Evolutionary conservation across 2,888 invertebrate species (phyloP).

Genomic region (Poecilus cupreus): DNA sequence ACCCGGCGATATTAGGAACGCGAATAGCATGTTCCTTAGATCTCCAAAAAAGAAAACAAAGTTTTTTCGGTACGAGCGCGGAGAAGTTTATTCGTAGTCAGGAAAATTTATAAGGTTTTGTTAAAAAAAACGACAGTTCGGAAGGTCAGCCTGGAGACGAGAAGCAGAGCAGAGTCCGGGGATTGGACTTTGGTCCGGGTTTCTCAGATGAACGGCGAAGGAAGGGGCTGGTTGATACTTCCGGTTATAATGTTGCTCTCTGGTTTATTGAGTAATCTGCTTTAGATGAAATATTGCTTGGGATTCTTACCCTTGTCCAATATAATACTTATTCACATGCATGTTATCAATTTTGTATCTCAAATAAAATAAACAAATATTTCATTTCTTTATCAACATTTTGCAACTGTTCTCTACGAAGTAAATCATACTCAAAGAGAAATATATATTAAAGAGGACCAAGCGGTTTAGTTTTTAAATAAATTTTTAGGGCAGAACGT

Average conservation of each 20-base stretch:
- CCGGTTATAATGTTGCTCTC: conserved; percentile 33
- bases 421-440: no score
- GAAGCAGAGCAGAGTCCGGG: neutral
- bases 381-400: no score
- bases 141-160: conserved; percentile 34
- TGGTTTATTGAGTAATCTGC: conserved; percentile 36
- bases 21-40: conserved; percentile 57
- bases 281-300: conserved; percentile 34
- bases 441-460: no score
- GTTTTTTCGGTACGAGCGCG: conserved; percentile 49
- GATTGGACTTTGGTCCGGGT: neutral
- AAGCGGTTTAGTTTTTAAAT: no score
- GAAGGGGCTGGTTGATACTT: neutral
- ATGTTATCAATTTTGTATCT: no score
- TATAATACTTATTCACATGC: no score
- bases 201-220: neutral
- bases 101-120: conserved; percentile 57
- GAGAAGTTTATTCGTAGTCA: conserved; percentile 56
- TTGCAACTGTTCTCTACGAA: no score
- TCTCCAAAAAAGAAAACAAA: conserved; percentile 52
- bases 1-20: conserved; percentile 55
- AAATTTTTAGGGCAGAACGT: no score
- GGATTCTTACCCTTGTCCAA: conserved; percentile 17
- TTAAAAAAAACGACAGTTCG: conserved; percentile 51
- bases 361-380: no score